A percentile compares a stretch with the other conserved stretches of the same genome.
phyloP scores from a whole-genome alignment of 2,888 invertebrate species.

The Nematopogon swammerdamellus region DNA sequence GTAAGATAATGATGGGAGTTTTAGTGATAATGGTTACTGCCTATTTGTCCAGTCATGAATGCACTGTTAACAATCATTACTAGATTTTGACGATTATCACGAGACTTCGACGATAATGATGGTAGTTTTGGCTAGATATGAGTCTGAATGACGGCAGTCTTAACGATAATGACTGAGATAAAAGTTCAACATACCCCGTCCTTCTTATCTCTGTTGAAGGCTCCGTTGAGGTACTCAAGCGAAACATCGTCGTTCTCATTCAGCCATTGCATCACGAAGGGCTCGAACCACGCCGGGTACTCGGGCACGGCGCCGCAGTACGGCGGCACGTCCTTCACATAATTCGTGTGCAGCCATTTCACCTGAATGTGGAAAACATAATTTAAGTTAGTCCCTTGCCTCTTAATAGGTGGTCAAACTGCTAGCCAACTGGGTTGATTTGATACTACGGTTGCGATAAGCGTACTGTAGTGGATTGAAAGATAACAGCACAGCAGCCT shows the following conservation, averaged over 20 bases:
- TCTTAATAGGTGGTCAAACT: background rate
- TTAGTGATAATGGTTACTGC: no score
- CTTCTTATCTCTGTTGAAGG: slow-evolving; percentile 95
- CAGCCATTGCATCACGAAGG: slow-evolving; percentile 99
- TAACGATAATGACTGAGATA: no score
- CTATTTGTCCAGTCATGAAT: no score
- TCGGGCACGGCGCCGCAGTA: slow-evolving; percentile 97
- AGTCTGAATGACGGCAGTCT: no score
- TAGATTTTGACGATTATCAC: no score
- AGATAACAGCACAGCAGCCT: no score
- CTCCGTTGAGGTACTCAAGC: slow-evolving; percentile 96
- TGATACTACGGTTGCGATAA: background rate
- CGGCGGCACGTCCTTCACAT: slow-evolving; percentile 95
- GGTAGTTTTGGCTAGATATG: no score
- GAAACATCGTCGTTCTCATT: slow-evolving; percentile 99
- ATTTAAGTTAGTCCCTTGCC: background rate
- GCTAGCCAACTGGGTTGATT: background rate
- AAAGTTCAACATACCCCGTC: slow-evolving; percentile 85
- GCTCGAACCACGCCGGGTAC: slow-evolving; percentile 99
- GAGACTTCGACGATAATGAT: no score
- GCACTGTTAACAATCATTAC: no score
- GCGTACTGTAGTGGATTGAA: no score
- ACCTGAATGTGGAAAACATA: no score
- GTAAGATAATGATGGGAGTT: no score
- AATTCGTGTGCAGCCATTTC: slow-evolving; percentile 98